Evolutionary conservation across 2,797 vertebrate genomes (phyloP), one percentile per base, ranked within the genome.

Genomic region (Crotalus adamanteus): DNA sequence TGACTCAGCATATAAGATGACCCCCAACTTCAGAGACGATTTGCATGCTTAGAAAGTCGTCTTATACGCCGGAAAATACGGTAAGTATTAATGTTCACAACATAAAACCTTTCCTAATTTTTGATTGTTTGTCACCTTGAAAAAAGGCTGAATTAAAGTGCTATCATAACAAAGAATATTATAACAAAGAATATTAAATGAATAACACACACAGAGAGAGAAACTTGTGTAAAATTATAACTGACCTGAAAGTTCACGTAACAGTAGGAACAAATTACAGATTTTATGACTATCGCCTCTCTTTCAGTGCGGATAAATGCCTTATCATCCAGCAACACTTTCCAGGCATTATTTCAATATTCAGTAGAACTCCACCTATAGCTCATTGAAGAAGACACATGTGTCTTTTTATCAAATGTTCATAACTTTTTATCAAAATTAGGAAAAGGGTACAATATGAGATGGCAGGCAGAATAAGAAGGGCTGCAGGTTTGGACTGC

Each of bases 41-140:
- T 37, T 37, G 37, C 37, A 37, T 37, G 37, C 37, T 37, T 37
- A 37, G 37, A 37, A 37, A 37, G 37, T 37, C 37, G 37, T 37
- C 37, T 37, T 37, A 37, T 37, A 37, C 37, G 37, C 37, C 37
- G 37, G 37, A 37, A 37, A 37, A 37, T 37, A 37, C 2, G 37
- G 37, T 37, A 73, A 93, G 95, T 63, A 96, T 96, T 96, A 96
- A 91, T 94, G 90, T 95, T 96, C 95, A 97, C 93, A 96, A 92
- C 92, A 97, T 97, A 96, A 93, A 93, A 94, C 94, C 96, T 97
- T 95, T 93, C 60, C 55, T 95, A 96, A 88, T 87, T 94, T 93
- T 91, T 93, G 26, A 96, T 96, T 95, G 96, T 96, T 91, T 95
- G 89, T 96, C 94, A 96, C 83, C 92, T 88, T 93, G 87, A 92